These are phyloP conservation scores for Ariolimax columbianus DNA, from an alignment of 2,888 invertebrate genomes.

Conservation along the genomic window DNA sequence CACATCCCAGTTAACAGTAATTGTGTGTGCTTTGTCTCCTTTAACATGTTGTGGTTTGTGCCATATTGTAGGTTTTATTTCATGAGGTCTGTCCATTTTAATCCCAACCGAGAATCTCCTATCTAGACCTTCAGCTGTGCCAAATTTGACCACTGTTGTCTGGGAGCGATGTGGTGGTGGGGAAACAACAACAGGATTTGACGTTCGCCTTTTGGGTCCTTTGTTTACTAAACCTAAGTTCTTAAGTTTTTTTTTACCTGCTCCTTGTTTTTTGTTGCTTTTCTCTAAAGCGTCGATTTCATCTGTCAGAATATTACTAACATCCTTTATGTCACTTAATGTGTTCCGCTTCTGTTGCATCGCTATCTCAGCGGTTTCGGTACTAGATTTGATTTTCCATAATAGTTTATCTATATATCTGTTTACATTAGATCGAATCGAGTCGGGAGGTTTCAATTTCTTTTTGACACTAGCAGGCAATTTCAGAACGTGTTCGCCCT, in stretches of 20 bases:
- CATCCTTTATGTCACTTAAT: neutral
- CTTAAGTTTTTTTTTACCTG: neutral
- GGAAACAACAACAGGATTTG: too few species aligned
- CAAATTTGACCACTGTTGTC: neutral
- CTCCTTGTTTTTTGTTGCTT: neutral
- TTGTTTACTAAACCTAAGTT: neutral
- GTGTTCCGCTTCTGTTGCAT: neutral
- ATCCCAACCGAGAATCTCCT: neutral
- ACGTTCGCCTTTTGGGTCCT: neutral
- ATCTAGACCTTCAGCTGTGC: neutral
- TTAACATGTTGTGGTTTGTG: neutral
- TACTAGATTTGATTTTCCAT: neutral
- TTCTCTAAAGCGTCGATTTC: constrained; percentile 2
- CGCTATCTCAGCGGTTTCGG: neutral
- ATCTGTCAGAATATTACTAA: neutral
- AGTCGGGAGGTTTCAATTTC: neutral
- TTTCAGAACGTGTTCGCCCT: constrained; percentile 11
- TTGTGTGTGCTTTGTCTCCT: neutral
- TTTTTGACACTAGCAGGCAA: neutral
- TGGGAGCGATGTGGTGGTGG: neutral
- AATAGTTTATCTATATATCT: constrained; percentile 24
- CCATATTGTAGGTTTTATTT: neutral
- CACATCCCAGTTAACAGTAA: constrained; percentile 33
- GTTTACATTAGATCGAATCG: neutral
- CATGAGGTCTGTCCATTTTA: neutral